Conservation (phyloP, 2,113 vertebrate genomes). For the Sturnus vulgaris region DNA sequence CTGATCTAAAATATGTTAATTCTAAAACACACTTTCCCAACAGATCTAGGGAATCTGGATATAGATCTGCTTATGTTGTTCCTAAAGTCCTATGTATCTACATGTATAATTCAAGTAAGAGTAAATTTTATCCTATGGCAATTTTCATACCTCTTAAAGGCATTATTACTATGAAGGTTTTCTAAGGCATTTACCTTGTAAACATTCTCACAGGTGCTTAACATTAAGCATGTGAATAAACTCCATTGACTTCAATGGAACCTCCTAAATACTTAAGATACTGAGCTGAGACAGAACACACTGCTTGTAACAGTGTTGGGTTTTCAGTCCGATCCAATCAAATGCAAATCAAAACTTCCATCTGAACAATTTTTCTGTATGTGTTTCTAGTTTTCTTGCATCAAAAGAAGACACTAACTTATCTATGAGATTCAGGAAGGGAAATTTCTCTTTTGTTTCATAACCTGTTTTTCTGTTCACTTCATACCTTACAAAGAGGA, state of each 20-base stretch:
- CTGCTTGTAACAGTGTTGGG: background rate
- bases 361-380: background rate
- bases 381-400: background rate
- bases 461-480: background rate
- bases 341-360: background rate
- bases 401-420: background rate
- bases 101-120: conserved; percentile 29
- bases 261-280: background rate
- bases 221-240: background rate
- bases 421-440: background rate
- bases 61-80: background rate
- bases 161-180: background rate
- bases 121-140: conserved; percentile 40
- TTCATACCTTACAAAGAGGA: background rate
- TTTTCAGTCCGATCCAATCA: background rate
- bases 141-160: conserved; percentile 54
- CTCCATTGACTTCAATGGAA: background rate
- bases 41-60: background rate
- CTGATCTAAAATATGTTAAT: background rate
- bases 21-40: background rate
- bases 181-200: background rate
- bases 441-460: background rate
- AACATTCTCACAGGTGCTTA: background rate
- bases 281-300: background rate
- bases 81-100: background rate